Base-by-base conservation (phyloP, 2,113 vertebrate genomes). In the Perca schrenkii region DNA sequence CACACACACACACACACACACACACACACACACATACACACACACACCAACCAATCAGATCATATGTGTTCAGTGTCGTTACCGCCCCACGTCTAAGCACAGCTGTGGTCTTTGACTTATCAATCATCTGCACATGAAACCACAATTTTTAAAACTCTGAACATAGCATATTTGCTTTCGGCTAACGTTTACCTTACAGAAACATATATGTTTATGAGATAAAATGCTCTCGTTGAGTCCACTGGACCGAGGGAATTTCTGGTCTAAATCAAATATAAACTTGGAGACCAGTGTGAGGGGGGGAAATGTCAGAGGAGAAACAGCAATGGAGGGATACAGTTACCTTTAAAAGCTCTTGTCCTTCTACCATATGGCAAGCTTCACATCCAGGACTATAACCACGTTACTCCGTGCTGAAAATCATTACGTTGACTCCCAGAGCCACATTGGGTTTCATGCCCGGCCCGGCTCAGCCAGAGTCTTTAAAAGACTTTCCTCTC, bases 331-430 rank as follows among this genome's bases (percentile, higher is more conserved):
- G 86, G 90, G 92, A 94, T 95, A 92, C 79, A 75, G 91, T 96
- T 96, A 95, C 95, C 92, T 93, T 93, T 94, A 95, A 94, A 94
- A 95, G 94, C 94, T 67, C 89, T 84, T 79, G 83, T 88, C 88
- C 86, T 88, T 92, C 83, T 54, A 92, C 72, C 93, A 92, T 93
- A 92, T 91, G 92, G 90, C 89, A 86, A 88, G 69, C 88, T 68
- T 89, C 82, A 88, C 85, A 75, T 94, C 71, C 82, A 80, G 82
- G 54, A 72, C 73, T 78, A 76, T 93, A 91, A 93, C 86, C 83
- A 71, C 58, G 91, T 91, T 94, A 93, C 93, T 84, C 69, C 15
- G 71, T 84, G 85, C 89, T 91, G 89, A 93, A 94, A 94, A 93
- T 87, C 94, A 91, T 93, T 93, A 91, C 67, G 7, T 63, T 76